Conservation (phyloP, 2,113 vertebrate genomes). For the Cynoglossus semilaevis region DNA sequence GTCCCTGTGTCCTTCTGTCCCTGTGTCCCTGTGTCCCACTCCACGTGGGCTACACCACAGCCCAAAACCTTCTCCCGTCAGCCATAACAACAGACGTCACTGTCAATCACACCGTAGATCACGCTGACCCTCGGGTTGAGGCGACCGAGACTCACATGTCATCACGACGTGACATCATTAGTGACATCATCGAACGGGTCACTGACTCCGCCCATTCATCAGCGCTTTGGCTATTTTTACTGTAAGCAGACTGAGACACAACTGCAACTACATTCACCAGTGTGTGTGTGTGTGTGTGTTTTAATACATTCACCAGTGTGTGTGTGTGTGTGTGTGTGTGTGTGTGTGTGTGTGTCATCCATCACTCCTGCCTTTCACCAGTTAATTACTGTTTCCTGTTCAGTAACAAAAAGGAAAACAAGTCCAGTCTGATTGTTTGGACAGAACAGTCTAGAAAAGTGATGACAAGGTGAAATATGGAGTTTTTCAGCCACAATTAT, state of each 20-base stretch:
- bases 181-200: slow-evolving; percentile 36
- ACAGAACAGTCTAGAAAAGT: slow-evolving; percentile 35
- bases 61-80: slow-evolving; percentile 9
- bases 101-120: slow-evolving; percentile 42
- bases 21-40: background rate
- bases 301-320: slow-evolving; percentile 6
- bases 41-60: background rate
- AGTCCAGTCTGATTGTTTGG: slow-evolving; percentile 71
- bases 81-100: slow-evolving; percentile 37
- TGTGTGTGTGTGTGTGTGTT: slow-evolving; percentile 26
- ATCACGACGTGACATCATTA: slow-evolving; percentile 31
- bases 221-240: slow-evolving; percentile 11
- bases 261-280: slow-evolving; percentile 3
- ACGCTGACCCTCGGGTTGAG: slow-evolving; percentile 48
- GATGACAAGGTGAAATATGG: too few relatives aligned
- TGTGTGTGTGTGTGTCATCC: slow-evolving; percentile 61
- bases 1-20: too few relatives aligned
- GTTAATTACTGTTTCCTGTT: slow-evolving; percentile 76
- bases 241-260: background rate
- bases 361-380: slow-evolving; percentile 69
- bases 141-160: slow-evolving; percentile 41
- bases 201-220: slow-evolving; percentile 31
- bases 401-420: slow-evolving; percentile 73
- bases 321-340: slow-evolving; percentile 21
- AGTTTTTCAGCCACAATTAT: too few relatives aligned